Base-by-base conservation (phyloP, 2,888 invertebrate species). In the Odontothrips loti region DNA sequence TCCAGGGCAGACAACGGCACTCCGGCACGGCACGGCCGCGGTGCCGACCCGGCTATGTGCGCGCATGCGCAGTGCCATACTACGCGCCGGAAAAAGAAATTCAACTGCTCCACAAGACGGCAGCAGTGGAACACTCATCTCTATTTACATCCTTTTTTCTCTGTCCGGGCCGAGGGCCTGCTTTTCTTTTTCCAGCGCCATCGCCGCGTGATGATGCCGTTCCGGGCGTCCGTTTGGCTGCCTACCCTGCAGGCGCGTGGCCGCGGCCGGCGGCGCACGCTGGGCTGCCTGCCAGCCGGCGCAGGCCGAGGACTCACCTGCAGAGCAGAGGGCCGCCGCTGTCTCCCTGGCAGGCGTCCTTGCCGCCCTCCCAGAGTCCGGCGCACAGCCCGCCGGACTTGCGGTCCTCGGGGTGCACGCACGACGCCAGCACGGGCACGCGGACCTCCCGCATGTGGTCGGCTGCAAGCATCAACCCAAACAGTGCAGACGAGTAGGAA, bases 311-410 rank as follows among this genome's bases (percentile, higher is more conserved):
- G 20, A 83, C 83, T 10, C 83, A 89, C 88, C 85, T 91, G 87
- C 96, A 96, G 87, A 95, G 90, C 80, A 96, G 90, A 79, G 96
- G 96, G 0, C 96, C 95, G 79, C 96, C 96, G 84, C 95, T 95
- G 85, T 94, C 94, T 79, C 94, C 94, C 89, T 94, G 95, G 84
- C 96, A 96, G 3, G 96, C 93, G 87, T 96, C 96, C 85, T 90
- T 91, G 4, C 95, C 95, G 6, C 96, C 96, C 86, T 91, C 90
- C 6, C 86, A 85, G 78, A 91, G 89, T 0, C 95, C 96, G 0
- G 96, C 96, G 86, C 96, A 96, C 81, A 96, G 91, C 87, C 92
- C 92, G 82, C 90, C 90, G 0, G 92, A 92, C 82, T 90, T 90
- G 83, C 88, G 88, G 86, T 95, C 95, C 83, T 90, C 90, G 27